Evolutionary conservation across 1,140 invertebrate species (phyloP), one percentile per base, ranked within the genome.

Genomic region (Eurosta solidaginis): DNA sequence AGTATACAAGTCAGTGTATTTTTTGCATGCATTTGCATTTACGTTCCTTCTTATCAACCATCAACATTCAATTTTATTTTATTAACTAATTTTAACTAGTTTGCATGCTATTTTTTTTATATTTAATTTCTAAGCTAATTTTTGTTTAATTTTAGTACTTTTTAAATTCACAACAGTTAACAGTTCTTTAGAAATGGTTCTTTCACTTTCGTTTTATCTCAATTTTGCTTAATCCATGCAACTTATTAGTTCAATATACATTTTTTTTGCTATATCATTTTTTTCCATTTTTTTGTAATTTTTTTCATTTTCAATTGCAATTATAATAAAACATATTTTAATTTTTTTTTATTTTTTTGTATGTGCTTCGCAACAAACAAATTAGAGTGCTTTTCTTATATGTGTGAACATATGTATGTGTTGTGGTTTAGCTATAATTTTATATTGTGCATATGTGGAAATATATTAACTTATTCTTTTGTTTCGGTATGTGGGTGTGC

Each of bases 151-250:
- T 20, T 76, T 79, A 80, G 52, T 74, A 50, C 54, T 74, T 49
- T 78, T 79, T 81, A 77, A 83, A 82, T 77, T 83, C 81, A 82
- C 82, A 83, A 83, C 82, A 83, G 82, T 83, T 81, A 83, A 83
- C 83, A 83, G 80, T 84, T 84, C 82, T 82, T 78, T 81, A 82
- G 82, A 83, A 84, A 80, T 82, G 68, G 63, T 82, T 81, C 82
- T 20, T 68, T 7, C 59, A 68, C 59, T 68, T 68, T 22, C 59
- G 59, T 68, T 68, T 36, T n/a, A 40, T 68, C n/a, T 68, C 59
- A 29, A 68, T 68, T 68, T 40, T 0, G 6, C 22, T 68, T 68
- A 42, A 42, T 40, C 45, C n/a, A 40, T 52, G 33, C 20, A 47
- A 47, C 75, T 76, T 49, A n/a, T 76, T 76, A 36, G n/a, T 76